Evolutionary conservation across 2,797 vertebrate genomes (phyloP), one percentile per base, ranked within the genome.

Genomic region (Anas bernieri): DNA sequence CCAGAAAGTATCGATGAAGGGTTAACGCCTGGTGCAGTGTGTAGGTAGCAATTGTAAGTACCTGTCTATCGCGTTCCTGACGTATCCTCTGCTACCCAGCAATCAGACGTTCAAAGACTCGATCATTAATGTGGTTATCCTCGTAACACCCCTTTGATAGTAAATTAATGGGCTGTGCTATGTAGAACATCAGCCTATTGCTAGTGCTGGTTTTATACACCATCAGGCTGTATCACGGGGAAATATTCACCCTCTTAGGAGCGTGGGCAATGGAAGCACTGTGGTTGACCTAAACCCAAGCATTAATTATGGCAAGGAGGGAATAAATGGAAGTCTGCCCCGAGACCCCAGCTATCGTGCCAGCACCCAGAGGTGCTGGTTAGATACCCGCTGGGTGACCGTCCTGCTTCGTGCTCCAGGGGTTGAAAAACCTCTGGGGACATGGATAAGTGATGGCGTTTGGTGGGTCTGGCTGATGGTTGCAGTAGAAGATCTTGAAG

Each of bases 161-260:
- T 77, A 45, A 96, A 94, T 96, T 96, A 96, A 96, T 95, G 95
- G 92, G 67, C 96, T 96, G 96, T 95, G 96, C 64, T 76, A 64
- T 86, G 93, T 92, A 87, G 78, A 94, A 86, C 94, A 93, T 63
- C 86, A 74, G 50, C 4, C 66, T 74, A 2, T 14, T n/a, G 73
- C 89, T 67, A 2, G 86, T 46, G 75, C 88, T 70, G 64, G 74
- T 54, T 95, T 93, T 94, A 94, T 79, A 59, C 72, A 18, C 64
- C 39, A 7, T 56, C n/a, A 7, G 1, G 84, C 25, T 45, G 50
- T 4, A 4, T 17, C 7, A 3, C 56, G 11, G 87, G 76, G 88
- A 46, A 45, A 4, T 2, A 21, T 4, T 75, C 12, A 0, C 70
- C 67, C 2, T 46, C 55, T 39, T 25, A 2, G 18, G 86, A 58